phyloP scores from a whole-genome alignment of 2,888 invertebrate species.

The Dryococelus australis region DNA sequence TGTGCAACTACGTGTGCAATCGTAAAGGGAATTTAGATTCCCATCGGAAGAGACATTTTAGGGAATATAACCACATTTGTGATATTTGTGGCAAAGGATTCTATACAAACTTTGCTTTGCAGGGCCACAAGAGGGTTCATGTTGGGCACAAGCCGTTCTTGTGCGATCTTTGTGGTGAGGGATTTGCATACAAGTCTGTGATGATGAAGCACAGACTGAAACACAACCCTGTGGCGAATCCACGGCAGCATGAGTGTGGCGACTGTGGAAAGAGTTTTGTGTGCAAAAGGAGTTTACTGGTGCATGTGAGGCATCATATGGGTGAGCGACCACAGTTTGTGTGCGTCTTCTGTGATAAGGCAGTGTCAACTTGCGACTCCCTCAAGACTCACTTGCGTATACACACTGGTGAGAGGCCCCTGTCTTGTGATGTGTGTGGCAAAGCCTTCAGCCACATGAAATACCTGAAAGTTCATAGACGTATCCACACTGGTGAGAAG shows the following conservation, averaged over 20 bases:
- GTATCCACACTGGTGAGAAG: constrained; percentile 60
- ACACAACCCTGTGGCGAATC: background rate
- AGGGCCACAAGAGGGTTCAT: constrained; percentile 67
- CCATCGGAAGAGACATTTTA: constrained; percentile 66
- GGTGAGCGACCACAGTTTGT: constrained; percentile 46
- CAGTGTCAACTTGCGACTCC: constrained; percentile 61
- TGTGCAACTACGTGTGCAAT: constrained; percentile 59
- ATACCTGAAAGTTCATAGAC: constrained; percentile 57
- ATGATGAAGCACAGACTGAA: background rate
- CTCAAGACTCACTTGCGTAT: constrained; percentile 66
- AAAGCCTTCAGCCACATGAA: constrained; percentile 58
- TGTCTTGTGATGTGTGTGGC: constrained; percentile 61
- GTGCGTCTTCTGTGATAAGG: constrained; percentile 44
- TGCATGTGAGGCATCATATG: constrained; percentile 56
- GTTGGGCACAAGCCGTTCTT: constrained; percentile 63
- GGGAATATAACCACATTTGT: constrained; percentile 64
- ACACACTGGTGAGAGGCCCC: constrained; percentile 65
- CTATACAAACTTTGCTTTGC: constrained; percentile 61
- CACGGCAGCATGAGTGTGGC: constrained; percentile 61
- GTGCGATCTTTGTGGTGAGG: constrained; percentile 61
- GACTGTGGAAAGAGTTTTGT: constrained; percentile 58
- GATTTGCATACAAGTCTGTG: constrained; percentile 35
- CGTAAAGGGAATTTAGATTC: constrained; percentile 59
- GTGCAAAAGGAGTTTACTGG: constrained; percentile 58
- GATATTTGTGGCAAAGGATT: constrained; percentile 65